Conservation (phyloP, 1,140 invertebrate species). For the Euura saliciscinereae region DNA sequence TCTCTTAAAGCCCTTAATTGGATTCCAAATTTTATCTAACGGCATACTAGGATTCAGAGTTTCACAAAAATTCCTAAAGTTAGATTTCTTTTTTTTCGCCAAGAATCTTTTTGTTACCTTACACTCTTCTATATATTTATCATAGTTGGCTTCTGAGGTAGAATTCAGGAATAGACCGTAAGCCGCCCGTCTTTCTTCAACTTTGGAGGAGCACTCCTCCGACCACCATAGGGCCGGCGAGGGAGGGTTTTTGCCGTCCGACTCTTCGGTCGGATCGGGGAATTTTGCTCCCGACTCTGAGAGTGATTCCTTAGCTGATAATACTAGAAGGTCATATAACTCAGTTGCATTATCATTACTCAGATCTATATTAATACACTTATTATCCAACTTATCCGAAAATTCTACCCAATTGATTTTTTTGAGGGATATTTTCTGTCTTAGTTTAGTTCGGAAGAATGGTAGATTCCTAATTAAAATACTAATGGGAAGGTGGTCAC, state of each 20-base stretch:
- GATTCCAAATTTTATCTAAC: neutral
- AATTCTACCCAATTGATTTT: no score
- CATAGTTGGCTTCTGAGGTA: neutral
- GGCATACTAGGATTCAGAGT: neutral
- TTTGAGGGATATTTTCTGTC: no score
- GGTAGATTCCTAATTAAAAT: no score
- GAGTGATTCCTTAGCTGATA: no score
- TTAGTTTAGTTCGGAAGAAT: no score
- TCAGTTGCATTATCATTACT: no score
- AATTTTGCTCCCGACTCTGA: no score
- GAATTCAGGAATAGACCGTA: neutral
- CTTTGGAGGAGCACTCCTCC: neutral
- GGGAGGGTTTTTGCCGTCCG: neutral
- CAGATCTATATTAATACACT: no score
- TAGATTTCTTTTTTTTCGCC: neutral
- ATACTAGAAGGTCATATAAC: no score
- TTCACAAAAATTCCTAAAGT: neutral
- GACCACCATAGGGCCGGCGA: neutral
- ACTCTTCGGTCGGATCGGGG: neutral
- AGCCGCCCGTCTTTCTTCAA: neutral
- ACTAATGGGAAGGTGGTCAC: no score
- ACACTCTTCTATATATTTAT: neutral
- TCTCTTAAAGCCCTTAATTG: neutral
- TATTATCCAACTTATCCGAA: no score
- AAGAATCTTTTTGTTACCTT: neutral